A percentile compares a stretch with the other conserved stretches of the same genome.
phyloP scores from a whole-genome alignment of 1,140 invertebrate genomes.

The Melitaea cinxia region DNA sequence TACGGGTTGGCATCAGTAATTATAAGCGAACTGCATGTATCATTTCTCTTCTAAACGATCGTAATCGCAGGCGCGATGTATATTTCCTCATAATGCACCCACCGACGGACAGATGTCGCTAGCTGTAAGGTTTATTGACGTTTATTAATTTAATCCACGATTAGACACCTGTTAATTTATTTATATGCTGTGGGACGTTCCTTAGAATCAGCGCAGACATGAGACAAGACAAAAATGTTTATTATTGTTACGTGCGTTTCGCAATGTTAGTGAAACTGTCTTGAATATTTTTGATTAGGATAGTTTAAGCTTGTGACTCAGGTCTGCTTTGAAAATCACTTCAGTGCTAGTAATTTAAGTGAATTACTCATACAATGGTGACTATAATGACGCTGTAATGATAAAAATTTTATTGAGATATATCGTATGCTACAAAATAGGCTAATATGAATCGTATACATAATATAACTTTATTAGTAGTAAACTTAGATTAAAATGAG shows the following conservation, averaged over 20 bases:
- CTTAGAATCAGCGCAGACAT: constrained; percentile 35
- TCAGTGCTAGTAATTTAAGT: too few species aligned
- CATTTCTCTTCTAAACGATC: constrained; percentile 31
- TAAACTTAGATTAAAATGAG: too few species aligned
- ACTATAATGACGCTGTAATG: too few species aligned
- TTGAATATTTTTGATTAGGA: too few species aligned
- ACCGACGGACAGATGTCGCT: constrained; percentile 41
- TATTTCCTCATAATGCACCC: constrained; percentile 30
- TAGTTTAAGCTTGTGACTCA: too few species aligned
- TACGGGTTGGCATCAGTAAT: constrained; percentile 6
- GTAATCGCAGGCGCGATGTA: constrained; percentile 31
- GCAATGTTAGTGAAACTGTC: too few species aligned
- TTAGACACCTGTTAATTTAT: constrained; percentile 53
- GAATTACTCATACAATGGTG: too few species aligned
- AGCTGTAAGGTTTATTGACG: constrained; percentile 41
- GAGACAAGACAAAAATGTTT: constrained; percentile 1
- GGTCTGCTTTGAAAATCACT: too few species aligned
- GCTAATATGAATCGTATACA: too few species aligned
- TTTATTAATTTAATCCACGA: constrained; percentile 48
- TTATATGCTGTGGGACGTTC: constrained; percentile 44
- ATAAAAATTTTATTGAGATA: too few species aligned
- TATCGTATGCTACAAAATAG: too few species aligned
- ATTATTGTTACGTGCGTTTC: not conserved
- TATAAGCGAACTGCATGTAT: constrained; percentile 21
- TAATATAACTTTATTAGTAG: too few species aligned